A percentile compares a stretch with the other conserved stretches of the same genome.
Evolutionary conservation across 1,140 invertebrate genomes (phyloP).

Genomic region (Zelostemma sp.): DNA sequence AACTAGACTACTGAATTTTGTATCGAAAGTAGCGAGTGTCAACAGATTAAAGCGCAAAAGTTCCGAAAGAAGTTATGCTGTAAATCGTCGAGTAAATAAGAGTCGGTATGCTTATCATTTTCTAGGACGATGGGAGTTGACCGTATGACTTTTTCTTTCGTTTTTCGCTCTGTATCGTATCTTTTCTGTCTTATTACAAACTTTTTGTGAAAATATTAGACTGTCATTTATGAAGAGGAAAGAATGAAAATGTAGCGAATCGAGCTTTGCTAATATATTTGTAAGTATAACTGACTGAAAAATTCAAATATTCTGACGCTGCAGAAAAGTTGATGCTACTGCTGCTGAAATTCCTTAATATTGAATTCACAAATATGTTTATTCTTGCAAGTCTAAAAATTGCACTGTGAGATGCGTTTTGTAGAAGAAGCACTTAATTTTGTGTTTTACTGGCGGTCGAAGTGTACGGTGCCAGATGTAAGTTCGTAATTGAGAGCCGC

Average conservation of each 20-base stretch:
- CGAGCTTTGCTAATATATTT: background rate
- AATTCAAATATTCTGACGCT: background rate
- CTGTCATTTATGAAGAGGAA: background rate
- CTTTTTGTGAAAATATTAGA: background rate
- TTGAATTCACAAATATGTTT: too few species aligned
- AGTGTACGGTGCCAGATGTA: conserved; percentile 36
- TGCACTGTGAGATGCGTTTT: conserved; percentile 28
- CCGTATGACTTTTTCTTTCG: conserved; percentile 9
- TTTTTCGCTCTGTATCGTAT: background rate
- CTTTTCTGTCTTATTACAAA: background rate
- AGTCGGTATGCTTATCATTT: conserved; percentile 37
- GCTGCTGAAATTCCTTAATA: background rate
- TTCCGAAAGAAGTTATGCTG: conserved; percentile 41
- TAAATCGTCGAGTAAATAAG: conserved; percentile 34
- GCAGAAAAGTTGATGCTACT: background rate
- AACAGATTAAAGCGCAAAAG: conserved; percentile 40
- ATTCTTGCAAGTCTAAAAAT: conserved; percentile 28
- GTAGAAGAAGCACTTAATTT: conserved; percentile 20
- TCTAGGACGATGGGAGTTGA: conserved; percentile 24
- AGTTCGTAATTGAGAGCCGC: conserved; percentile 40
- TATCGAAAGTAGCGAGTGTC: background rate
- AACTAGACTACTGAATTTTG: background rate
- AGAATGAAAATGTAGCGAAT: background rate
- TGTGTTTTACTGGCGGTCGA: conserved; percentile 37
- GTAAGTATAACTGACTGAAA: background rate